Percentiles rank a stretch among this genome's conserved stretches.
phyloP scores from a whole-genome alignment of 23 tunicate genomes.

The Halocynthia aurantium region DNA sequence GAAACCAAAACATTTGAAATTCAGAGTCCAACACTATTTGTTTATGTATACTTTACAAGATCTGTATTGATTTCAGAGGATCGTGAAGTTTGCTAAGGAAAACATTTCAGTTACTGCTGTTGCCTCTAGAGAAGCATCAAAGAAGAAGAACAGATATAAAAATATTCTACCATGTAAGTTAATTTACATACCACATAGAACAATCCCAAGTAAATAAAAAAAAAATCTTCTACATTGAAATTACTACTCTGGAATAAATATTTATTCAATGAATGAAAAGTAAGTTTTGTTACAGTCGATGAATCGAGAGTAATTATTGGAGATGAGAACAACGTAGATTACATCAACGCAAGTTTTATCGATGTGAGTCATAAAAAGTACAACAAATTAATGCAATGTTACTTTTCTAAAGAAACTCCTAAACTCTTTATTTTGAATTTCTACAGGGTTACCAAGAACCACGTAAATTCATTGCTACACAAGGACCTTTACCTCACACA shows the following conservation, averaged over 20 bases:
- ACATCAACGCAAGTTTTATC: conserved; percentile 72
- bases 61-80: too few species aligned
- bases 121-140: neutral
- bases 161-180: conserved; percentile 8
- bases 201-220: too few species aligned
- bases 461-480: conserved; percentile 38
- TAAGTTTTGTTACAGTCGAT: too few species aligned
- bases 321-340: conserved; percentile 38
- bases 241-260: too few species aligned
- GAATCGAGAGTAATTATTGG: neutral
- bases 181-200: too few species aligned
- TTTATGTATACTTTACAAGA: too few species aligned
- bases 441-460: conserved; percentile 14
- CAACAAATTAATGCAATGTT: neutral
- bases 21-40: too few species aligned
- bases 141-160: conserved; percentile 1
- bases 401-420: neutral
- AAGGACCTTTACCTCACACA: conserved; percentile 25
- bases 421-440: neutral
- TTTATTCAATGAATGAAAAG: too few species aligned
- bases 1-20: too few species aligned
- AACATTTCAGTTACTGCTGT: neutral
- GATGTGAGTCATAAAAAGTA: conserved; percentile 31
- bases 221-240: too few species aligned
- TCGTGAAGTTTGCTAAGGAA: too few species aligned